These are phyloP conservation scores for Picathartes gymnocephalus DNA, from an alignment of 2,113 vertebrate species.

Conservation along the genomic window DNA sequence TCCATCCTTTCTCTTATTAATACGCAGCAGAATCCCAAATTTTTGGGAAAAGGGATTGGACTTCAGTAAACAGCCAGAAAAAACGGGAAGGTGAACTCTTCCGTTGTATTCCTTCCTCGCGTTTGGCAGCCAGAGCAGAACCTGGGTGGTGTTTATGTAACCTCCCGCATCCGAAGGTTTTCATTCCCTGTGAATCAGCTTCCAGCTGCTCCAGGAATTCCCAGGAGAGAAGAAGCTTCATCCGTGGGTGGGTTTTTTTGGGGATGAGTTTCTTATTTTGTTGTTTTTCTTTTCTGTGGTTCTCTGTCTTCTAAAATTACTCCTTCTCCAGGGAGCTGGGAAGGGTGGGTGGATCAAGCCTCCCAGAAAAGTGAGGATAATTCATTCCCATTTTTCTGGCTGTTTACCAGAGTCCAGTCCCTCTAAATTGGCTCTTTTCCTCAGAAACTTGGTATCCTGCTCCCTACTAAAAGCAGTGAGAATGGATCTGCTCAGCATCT, in stretches of 20 bases:
- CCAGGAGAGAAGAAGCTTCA: background rate
- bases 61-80: background rate
- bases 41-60: background rate
- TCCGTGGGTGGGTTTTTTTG: background rate
- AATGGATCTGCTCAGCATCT: too few relatives aligned
- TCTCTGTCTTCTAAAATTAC: too few relatives aligned
- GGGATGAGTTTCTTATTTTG: background rate
- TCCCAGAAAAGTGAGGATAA: too few relatives aligned
- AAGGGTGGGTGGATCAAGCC: too few relatives aligned
- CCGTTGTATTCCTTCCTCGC: background rate
- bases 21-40: background rate
- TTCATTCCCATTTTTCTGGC: too few relatives aligned
- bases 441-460: too few relatives aligned
- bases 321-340: too few relatives aligned
- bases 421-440: too few relatives aligned
- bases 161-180: background rate
- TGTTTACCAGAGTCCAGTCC: too few relatives aligned
- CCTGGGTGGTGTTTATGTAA: background rate
- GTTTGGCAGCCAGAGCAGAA: background rate
- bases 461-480: too few relatives aligned
- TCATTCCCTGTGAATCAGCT: background rate
- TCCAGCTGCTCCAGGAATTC: conserved; percentile 27
- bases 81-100: background rate
- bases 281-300: background rate
- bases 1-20: fast-evolving